phyloP scores from a whole-genome alignment of 2,113 vertebrate genomes.

The Motacilla alba region DNA sequence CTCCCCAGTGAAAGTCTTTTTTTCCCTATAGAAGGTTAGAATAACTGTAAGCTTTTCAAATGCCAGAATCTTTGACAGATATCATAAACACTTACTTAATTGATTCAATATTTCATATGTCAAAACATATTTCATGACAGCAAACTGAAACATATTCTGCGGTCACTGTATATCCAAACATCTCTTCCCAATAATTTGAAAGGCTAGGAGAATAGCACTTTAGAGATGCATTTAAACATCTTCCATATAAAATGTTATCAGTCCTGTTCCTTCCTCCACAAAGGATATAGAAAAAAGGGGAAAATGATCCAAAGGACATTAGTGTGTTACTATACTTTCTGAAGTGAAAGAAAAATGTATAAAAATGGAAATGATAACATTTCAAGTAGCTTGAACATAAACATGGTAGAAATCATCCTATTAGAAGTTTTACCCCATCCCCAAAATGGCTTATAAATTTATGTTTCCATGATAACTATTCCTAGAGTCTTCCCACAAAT shows the following conservation, averaged over 20 bases:
- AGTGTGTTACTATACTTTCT: not conserved
- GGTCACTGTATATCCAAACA: not conserved
- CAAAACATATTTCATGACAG: conserved; percentile 8
- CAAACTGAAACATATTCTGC: not conserved
- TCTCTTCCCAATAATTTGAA: not conserved
- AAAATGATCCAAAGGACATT: not conserved
- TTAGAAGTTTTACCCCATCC: not conserved
- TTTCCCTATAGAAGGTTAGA: conserved; percentile 32
- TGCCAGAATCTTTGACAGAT: conserved; percentile 56
- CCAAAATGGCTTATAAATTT: conserved; percentile 20
- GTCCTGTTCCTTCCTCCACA: not conserved
- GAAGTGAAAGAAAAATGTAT: not conserved
- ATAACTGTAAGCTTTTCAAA: conserved; percentile 44
- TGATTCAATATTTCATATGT: conserved; percentile 5
- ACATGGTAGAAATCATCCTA: not conserved
- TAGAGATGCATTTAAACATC: not conserved
- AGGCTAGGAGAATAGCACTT: not conserved
- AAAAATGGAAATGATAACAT: not conserved
- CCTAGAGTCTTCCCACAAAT: not conserved
- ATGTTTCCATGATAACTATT: not conserved
- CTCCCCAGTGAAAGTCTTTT: conserved; percentile 32
- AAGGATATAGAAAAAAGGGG: not conserved
- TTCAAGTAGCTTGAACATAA: not conserved
- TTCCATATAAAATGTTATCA: not conserved
- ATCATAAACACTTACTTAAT: conserved; percentile 27